Base-by-base conservation (phyloP, 1,140 invertebrate genomes). In the Caenorhabditis brenneri region DNA sequence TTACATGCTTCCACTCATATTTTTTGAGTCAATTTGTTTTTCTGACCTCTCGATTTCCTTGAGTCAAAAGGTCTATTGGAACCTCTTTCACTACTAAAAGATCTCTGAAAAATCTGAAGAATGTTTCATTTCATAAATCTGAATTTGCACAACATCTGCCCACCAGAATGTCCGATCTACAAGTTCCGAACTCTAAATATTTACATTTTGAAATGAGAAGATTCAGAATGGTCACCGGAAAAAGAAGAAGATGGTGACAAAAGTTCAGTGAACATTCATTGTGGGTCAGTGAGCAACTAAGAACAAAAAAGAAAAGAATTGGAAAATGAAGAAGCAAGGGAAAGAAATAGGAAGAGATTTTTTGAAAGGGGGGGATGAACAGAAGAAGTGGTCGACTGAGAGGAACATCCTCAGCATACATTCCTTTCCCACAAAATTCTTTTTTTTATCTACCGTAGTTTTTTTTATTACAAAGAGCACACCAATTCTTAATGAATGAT, bases 251-350 rank as follows among this genome's bases (percentile, higher is more conserved):
- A 33, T 33, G 58, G 0, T 19, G 7, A 55, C 2, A 65, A 36
- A 65, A 65, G 58, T 65, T 65, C 58, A 65, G 58, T 65, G 58
- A 65, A 65, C 58, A 65, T 65, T 65, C 58, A 36, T 33, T 65
- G 29, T 65, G 58, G 58, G 58, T 65, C 58, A 65, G 58, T 65
- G 58, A 65, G 58, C 58, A 65, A 55, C 53, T 24, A 27, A n/a
- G 24, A 65, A 65, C 29, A 36, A 65, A 36, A 19, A 36, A 36
- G 29, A 42, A 42, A 42, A 42, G 5, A 6, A 42, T n/a, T n/a
- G 22, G 24, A 58, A 29, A 29, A 58, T 22, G n/a, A 51, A 51
- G n/a, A 51, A 22, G 6, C 49, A 22, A 6, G n/a, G 7, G 24
- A 58, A 29, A 58, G 19, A 7, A 29, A 58, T 7, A 58, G 29